A percentile compares a stretch with the other conserved stretches of the same genome.
Conservation (phyloP, 2,113 vertebrate genomes). For the Hippocampus barbouri region DNA sequence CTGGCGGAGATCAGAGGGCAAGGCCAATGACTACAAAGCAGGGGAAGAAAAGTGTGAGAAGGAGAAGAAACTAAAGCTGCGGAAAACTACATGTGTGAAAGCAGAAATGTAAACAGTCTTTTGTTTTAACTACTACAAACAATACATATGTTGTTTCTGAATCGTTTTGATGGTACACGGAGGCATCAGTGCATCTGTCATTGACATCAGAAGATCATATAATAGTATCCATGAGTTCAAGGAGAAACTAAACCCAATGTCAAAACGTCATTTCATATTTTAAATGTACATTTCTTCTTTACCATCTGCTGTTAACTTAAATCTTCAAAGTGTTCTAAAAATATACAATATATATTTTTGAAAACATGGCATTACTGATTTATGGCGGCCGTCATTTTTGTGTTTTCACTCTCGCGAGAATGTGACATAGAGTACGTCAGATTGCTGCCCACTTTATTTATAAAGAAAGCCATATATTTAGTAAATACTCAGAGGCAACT, state of each 20-base stretch:
- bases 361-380: neutral
- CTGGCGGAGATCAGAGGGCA: constrained; percentile 55
- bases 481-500: neutral
- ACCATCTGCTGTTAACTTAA: neutral
- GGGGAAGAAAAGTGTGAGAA: constrained; percentile 31
- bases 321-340: neutral
- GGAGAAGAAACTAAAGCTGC: constrained; percentile 7
- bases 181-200: neutral
- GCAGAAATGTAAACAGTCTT: neutral
- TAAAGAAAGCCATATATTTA: neutral
- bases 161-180: neutral
- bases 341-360: neutral
- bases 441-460: neutral
- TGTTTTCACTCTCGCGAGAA: neutral
- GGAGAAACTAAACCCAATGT: no score
- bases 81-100: neutral
- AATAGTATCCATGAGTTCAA: neutral
- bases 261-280: no score
- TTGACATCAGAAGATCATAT: neutral
- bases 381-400: neutral
- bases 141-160: neutral
- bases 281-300: neutral
- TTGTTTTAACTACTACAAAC: neutral
- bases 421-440: neutral
- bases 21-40: constrained; percentile 40